Evolutionary conservation across 1,140 invertebrate genomes (phyloP).

Genomic region (Sarcophaga peregrina): DNA sequence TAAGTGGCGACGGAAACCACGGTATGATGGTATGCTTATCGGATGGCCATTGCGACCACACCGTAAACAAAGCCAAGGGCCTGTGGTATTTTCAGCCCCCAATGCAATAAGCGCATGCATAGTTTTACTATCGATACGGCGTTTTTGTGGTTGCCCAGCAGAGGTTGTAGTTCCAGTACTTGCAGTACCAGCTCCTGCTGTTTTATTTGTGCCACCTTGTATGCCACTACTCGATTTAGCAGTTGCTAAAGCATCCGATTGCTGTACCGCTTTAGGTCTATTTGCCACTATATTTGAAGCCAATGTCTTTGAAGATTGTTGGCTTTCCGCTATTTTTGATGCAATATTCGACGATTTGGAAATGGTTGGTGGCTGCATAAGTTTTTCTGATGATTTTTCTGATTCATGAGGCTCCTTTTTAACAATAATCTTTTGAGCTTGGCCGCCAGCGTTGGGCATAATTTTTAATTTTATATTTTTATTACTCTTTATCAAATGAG

Average conservation of each 20-base stretch:
- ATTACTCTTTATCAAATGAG: constrained; percentile 85
- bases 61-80: constrained; percentile 77
- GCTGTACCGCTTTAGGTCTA: not conserved
- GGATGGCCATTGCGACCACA: constrained; percentile 75
- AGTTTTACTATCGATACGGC: constrained; percentile 65
- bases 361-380: constrained; percentile 62
- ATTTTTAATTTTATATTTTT: constrained; percentile 90
- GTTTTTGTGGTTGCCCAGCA: constrained; percentile 64
- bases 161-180: constrained; percentile 26
- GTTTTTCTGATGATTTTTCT: constrained; percentile 56
- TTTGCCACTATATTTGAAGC: not conserved
- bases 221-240: not conserved
- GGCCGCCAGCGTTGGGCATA: constrained; percentile 71
- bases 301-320: not conserved
- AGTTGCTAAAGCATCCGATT: constrained; percentile 12
- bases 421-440: constrained; percentile 54
- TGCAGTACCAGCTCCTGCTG: not conserved
- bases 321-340: not conserved
- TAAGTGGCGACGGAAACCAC: constrained; percentile 82
- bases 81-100: constrained; percentile 70
- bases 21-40: constrained; percentile 79
- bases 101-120: constrained; percentile 67
- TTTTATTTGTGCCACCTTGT: constrained; percentile 16
- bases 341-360: constrained; percentile 32
- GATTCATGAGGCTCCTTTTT: constrained; percentile 48